Percentiles rank a stretch among this genome's conserved stretches.
Evolutionary conservation across 2,113 vertebrate species (phyloP).

Genomic region (Axis porcinus): DNA sequence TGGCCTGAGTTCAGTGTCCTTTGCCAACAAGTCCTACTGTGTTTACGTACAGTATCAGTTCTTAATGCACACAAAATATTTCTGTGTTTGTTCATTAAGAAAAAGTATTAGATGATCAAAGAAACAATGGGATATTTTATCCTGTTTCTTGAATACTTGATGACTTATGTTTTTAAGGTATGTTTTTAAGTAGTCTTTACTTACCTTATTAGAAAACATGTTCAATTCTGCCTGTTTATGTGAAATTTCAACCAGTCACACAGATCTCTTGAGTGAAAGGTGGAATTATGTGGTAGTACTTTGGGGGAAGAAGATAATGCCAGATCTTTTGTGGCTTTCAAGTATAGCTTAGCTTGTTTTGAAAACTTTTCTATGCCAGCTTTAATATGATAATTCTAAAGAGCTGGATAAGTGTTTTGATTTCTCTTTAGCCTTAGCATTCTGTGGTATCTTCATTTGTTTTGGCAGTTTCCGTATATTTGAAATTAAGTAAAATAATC

Average conservation of each 20-base stretch:
- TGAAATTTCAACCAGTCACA: neutral
- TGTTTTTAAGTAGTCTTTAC: neutral
- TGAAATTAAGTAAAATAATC: constrained; percentile 24
- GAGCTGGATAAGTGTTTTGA: neutral
- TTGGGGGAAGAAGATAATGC: neutral
- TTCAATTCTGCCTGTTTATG: neutral
- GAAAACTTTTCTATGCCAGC: neutral
- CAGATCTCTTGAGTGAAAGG: neutral
- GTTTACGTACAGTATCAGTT: neutral
- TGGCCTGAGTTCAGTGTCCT: neutral
- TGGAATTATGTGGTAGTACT: neutral
- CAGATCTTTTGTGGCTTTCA: neutral
- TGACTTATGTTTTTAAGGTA: neutral
- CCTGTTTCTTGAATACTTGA: neutral
- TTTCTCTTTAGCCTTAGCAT: neutral
- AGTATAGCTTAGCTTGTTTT: neutral
- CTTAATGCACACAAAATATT: neutral
- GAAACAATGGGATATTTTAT: neutral
- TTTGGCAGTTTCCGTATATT: neutral
- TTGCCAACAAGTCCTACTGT: neutral
- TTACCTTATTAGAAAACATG: neutral
- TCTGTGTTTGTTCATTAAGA: neutral
- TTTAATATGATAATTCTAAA: constrained; percentile 32
- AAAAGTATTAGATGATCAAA: neutral
- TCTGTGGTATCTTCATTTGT: neutral